These are phyloP conservation scores for Tanypteryx hageni DNA, from an alignment of 2,888 invertebrate species.

Conservation along the genomic window DNA sequence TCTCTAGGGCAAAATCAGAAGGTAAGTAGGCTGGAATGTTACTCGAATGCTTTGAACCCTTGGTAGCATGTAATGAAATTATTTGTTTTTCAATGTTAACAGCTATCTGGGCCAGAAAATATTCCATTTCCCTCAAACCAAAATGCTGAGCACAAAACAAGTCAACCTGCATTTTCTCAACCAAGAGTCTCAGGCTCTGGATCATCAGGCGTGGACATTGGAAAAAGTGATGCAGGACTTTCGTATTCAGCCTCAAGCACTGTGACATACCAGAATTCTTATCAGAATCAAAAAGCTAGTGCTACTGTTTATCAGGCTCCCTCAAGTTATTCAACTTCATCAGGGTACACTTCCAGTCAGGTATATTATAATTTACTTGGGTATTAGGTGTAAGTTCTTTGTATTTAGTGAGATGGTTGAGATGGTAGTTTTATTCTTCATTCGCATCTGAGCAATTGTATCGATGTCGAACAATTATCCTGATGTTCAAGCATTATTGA, in stretches of 20 bases:
- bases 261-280: conserved; percentile 63
- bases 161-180: conserved; percentile 67
- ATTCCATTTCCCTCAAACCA: conserved; percentile 68
- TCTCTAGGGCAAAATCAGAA: conserved; percentile 68
- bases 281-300: conserved; percentile 66
- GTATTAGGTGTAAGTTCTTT: not conserved
- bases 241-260: conserved; percentile 67
- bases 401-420: not conserved
- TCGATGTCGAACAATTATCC: too few species aligned
- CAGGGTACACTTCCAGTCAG: conserved; percentile 69
- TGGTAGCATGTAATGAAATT: conserved; percentile 40
- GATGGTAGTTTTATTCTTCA: too few species aligned
- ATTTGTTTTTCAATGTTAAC: conserved; percentile 54
- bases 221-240: conserved; percentile 68
- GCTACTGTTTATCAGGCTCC: conserved; percentile 68
- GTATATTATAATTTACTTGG: conserved; percentile 61
- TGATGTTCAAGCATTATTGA: too few species aligned
- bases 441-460: too few species aligned
- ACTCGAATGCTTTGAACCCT: conserved; percentile 31
- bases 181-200: conserved; percentile 66
- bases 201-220: conserved; percentile 67
- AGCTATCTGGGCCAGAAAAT: conserved; percentile 67
- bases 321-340: conserved; percentile 69
- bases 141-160: conserved; percentile 66
- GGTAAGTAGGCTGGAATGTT: conserved; percentile 62